These are phyloP conservation scores for Heliornis fulica DNA, from an alignment of 2,113 vertebrate species.

Conservation along the genomic window DNA sequence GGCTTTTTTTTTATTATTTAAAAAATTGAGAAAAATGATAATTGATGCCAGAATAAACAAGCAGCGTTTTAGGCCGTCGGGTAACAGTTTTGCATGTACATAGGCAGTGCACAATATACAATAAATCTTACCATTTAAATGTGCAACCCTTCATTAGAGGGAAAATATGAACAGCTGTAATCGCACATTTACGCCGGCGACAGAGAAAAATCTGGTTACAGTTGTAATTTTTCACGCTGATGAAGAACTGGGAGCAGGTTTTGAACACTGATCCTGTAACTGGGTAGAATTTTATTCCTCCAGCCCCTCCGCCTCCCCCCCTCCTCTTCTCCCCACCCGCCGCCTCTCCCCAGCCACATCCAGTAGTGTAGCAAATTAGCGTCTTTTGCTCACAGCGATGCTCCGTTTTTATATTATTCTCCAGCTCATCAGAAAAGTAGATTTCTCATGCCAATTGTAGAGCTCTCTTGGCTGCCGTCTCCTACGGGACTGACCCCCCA, in stretches of 20 bases:
- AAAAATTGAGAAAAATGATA: slow-evolving; percentile 75
- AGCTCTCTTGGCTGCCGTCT: slow-evolving; percentile 64
- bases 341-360: slow-evolving; percentile 25
- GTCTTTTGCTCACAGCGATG: slow-evolving; percentile 65
- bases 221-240: slow-evolving; percentile 73
- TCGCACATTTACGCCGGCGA: slow-evolving; percentile 71
- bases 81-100: slow-evolving; percentile 65
- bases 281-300: slow-evolving; percentile 38
- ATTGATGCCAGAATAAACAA: slow-evolving; percentile 74
- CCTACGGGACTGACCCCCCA: slow-evolving; percentile 72
- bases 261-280: slow-evolving; percentile 37
- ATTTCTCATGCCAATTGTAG: slow-evolving; percentile 69
- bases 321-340: neutral
- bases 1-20: slow-evolving; percentile 9
- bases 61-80: slow-evolving; percentile 61
- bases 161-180: slow-evolving; percentile 82
- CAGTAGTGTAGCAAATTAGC: slow-evolving; percentile 59
- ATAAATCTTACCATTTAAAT: slow-evolving; percentile 80
- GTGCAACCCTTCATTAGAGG: slow-evolving; percentile 76
- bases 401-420: slow-evolving; percentile 64
- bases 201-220: slow-evolving; percentile 74
- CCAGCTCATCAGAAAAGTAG: slow-evolving; percentile 66
- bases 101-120: slow-evolving; percentile 40
- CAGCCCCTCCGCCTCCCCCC: neutral
- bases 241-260: slow-evolving; percentile 65